Evolutionary conservation across 1,140 invertebrate genomes (phyloP), one percentile per base, ranked within the genome.

Genomic region (Eurytemora carolleeae): DNA sequence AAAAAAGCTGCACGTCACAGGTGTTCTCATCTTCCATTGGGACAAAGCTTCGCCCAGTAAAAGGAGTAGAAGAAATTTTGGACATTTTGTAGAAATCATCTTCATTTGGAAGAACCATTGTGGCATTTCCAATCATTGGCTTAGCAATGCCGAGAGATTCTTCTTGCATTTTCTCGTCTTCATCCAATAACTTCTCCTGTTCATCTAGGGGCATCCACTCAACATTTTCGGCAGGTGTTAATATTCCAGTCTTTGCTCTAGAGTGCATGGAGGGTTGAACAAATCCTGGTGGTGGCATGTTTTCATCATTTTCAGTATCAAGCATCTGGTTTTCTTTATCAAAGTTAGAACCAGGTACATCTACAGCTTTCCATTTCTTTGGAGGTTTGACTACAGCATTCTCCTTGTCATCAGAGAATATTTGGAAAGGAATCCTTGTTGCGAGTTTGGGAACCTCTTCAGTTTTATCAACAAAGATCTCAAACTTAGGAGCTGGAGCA

Each of bases 21-120:
- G 60, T 62, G 53, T 62, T 26, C 21, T 56, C 60, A 56, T 62
- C 60, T 1, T 62, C 60, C 19, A 56, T 54, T n/a, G 19, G 60
- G 17, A 57, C 57, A 25, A 23, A 62, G 18, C 55, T 17, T 12
- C 52, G 17, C 16, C 59, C 59, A 53, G 18, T 22, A 31, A 20
- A 24, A 3, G 59, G 59, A 7, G 59, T 61, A 20, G 59, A 61
- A 18, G 18, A n/a, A 3, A 21, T 24, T 17, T 31, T 15, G 7
- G 59, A 31, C 53, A 57, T 57, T 26, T 57, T 31, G 16, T 57
- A 17, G 26, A 62, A 62, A 19, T 21, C 54, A 12, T 58, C 22
- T 24, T 58, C 21, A 25, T 18, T 54, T 1, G 60, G 52, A 16
- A 62, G 7, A 24, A 56, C 18, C 24, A 62, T 24, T 20, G 60